Conservation (phyloP, 2,797 vertebrate genomes). For the Sardinella longiceps region DNA sequence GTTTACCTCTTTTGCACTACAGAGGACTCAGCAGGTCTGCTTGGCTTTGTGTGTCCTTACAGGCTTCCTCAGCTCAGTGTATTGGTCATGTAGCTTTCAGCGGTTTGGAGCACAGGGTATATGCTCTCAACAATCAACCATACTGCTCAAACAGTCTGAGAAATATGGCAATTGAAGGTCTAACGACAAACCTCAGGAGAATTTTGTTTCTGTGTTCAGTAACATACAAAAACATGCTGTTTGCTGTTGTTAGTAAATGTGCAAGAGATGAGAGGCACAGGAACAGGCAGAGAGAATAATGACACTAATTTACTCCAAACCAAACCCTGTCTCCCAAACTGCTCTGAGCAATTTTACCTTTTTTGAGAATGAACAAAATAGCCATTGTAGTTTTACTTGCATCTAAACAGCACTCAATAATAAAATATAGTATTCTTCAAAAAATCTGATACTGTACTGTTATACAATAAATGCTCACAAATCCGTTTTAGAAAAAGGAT, state of each 20-base stretch:
- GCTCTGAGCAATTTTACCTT: not conserved
- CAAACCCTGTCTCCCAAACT: not conserved
- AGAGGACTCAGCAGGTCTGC: not conserved
- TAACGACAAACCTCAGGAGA: not conserved
- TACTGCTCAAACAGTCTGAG: not conserved
- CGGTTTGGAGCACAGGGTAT: not conserved
- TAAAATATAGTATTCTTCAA: not conserved
- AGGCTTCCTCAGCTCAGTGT: not conserved
- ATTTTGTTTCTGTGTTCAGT: not conserved
- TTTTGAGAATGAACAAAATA: not conserved
- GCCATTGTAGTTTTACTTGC: not conserved
- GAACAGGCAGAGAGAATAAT: not conserved
- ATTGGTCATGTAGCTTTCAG: not conserved
- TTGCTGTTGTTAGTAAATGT: not conserved
- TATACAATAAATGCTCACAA: not conserved
- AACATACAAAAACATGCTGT: not conserved
- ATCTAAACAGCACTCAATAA: not conserved
- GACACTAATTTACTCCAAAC: not conserved
- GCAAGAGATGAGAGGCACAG: not conserved
- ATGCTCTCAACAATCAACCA: not conserved
- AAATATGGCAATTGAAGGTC: not conserved
- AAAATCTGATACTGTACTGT: not conserved
- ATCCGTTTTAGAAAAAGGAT: not conserved
- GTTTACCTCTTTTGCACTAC: not conserved
- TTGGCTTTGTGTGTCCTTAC: not conserved